Evolutionary conservation across 1,140 invertebrate genomes (phyloP), one percentile per base, ranked within the genome.

Genomic region (Sminthurinus signatus): DNA sequence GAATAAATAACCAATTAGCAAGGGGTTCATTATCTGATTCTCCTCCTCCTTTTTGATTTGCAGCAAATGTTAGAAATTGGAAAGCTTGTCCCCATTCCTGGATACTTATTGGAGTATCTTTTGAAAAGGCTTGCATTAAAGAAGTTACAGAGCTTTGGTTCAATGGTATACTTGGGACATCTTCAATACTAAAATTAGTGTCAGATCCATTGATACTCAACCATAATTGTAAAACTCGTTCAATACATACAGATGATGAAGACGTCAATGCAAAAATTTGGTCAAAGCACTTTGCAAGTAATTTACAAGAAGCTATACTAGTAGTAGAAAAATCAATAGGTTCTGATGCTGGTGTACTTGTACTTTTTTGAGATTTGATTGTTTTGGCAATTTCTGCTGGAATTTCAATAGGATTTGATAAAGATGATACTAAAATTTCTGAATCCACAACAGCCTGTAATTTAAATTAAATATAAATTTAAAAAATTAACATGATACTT

Each of bases 21-120:
- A 36, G 15, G 15, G 15, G 32, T 36, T 36, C 15, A 36, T 36
- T 15, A 36, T 5, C 5, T 36, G 5, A 15, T 36, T 36, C 15
- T 36, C 64, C 65, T 17, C 68, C n/a, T 15, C 52, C 65, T 57
- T 64, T 66, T 32, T 67, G 73, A 55, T 71, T 72, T 21, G 68
- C 68, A 31, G 57, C 65, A 25, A 79, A 62, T 14, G 75, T 76
- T 50, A 87, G 75, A 63, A 82, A 82, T 69, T 86, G 84, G 44
- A 90, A 82, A 8, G 84, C 85, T 42, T 87, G 78, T 65, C 84
- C 86, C 87, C 87, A 88, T 2, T 86, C 85, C 31, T 86, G 80
- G 8, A 88, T 76, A 39, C 86, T 85, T 43, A 88, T 80, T 54
- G 82, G 82, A 23, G 84, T 82, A 71, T 84, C 80, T 79, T 71